These are phyloP conservation scores for Carettochelys insculpta DNA, from an alignment of 2,113 vertebrate genomes.

Conservation along the genomic window DNA sequence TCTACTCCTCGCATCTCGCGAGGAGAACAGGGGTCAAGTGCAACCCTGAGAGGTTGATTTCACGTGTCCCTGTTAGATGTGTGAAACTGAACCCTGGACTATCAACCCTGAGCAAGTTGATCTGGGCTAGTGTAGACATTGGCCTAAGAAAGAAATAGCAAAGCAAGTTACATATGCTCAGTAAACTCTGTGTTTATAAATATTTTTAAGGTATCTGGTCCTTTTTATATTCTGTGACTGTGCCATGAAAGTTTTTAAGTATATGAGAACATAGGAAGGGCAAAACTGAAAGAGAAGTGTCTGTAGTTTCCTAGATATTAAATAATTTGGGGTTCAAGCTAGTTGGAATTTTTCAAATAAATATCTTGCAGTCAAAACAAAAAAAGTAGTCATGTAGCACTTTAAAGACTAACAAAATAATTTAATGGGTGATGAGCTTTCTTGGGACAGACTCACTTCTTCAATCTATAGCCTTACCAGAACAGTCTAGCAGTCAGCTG, in stretches of 20 bases:
- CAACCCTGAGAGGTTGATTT: too few species aligned
- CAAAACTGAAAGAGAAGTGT: neutral
- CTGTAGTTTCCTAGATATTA: neutral
- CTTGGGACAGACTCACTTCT: too few species aligned
- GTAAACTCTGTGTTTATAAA: neutral
- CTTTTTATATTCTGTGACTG: neutral
- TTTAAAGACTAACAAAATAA: too few species aligned
- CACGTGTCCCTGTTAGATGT: too few species aligned
- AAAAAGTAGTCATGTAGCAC: too few species aligned
- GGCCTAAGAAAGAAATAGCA: neutral
- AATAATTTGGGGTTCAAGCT: rapidly evolving
- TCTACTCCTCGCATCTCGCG: too few species aligned
- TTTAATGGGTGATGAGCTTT: too few species aligned
- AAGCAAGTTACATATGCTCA: neutral
- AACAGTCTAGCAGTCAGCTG: neutral
- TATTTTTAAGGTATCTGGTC: neutral
- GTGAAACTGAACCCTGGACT: too few species aligned
- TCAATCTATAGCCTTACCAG: too few species aligned
- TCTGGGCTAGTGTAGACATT: too few species aligned
- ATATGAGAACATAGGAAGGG: neutral
- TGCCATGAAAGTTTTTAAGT: neutral
- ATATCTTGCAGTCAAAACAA: neutral
- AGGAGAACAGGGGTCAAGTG: too few species aligned
- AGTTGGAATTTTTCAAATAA: neutral
- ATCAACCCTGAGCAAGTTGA: too few species aligned